Base-by-base conservation (phyloP, 35 echinoderm and acorn worm genomes). In the Ophioderma brevispina region DNA sequence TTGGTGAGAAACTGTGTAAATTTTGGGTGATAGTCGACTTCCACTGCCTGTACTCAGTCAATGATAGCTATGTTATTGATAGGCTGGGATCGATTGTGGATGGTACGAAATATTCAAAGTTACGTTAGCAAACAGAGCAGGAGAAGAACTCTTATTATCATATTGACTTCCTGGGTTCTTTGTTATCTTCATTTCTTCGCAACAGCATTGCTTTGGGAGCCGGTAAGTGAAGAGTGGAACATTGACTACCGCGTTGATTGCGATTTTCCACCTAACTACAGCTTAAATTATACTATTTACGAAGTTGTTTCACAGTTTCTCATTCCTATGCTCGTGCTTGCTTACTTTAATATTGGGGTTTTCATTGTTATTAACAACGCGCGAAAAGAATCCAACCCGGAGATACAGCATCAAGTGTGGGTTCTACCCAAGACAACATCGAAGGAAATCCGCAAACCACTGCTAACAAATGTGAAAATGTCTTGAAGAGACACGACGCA, bases 1-100 rank as follows among this genome's bases (percentile, higher is more conserved):
- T 83, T 11, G 86, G 92, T 31, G 80, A 94, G 28, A 38, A 70
- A 30, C 56, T 88, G 30, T 94, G 92, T 50, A 94, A 88, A 55
- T 78, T 55, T 0, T 81, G 32, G 78, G 32, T 42, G 25, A 76
- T 89, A 32, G 36, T 79, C 10, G 92, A 94, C n/a, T 37, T 94
- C 89, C 80, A 64, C 76, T 0, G 82, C 83, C 3, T 76, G 63
- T 0, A 52, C 41, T 21, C 14, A 81, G 0, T 94, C 92, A 0
- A 31, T 40, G 19, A 25, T 55, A 11, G 64, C 80, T 2, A 94
- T 94, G 32, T 36, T 94, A 0, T 49, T 94, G 36, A 84, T 94
- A 42, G 90, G 87, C 31, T 80, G 90, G 37, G 92, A 94, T 79
- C 64, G 92, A 34, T 85, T 81, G 25, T 90, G 70, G 87, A 19